Base-by-base conservation (phyloP, 2,797 vertebrate species). In the Sebastes kiyomatsui region DNA sequence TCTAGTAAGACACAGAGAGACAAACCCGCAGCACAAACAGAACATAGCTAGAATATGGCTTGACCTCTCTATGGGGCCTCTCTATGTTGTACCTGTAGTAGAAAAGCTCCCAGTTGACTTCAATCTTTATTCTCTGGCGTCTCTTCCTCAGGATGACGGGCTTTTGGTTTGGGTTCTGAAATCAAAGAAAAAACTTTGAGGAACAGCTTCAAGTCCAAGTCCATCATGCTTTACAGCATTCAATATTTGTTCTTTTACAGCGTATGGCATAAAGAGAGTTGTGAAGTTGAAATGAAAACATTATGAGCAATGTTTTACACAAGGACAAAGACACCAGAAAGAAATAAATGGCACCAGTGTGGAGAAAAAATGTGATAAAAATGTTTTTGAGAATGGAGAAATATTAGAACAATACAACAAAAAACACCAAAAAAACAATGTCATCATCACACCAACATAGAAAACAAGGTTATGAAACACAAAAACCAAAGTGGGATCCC, bases 101-200 rank as follows among this genome's bases (percentile, higher is more conserved):
- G 87, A 99, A 99, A 72, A 99, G 98, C 90, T 99, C 98, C 99
- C 99, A 99, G 92, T 99, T 99, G 87, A 97, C 93, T 94, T 99
- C 98, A 67, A 99, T 99, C 96, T 99, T 99, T 96, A 99, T 99
- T 87, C 99, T 96, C 88, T 99, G 99, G 68, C 98, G 95, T 86
- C 99, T 97, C 87, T 99, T 99, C 87, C 98, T 96, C 93, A 99
- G 88, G 90, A 99, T 97, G 70, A 99, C 99, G n/a, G 99, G 98
- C 87, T 98, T 99, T 94, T 99, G 98, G 95, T 96, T 98, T 75
- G 97, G 82, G 83, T 98, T 99, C 99, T 99, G 88, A 74, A 95
- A 93, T 90, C 55, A 67, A 82, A 77, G 14, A 16, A 56, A 35
- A 70, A 66, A 4, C 14, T 5, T 13, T 79, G 3, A 75, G 9